Evolutionary conservation across 2,797 vertebrate genomes (phyloP), one percentile per base, ranked within the genome.

Genomic region (Enteromius thamalakanensis): DNA sequence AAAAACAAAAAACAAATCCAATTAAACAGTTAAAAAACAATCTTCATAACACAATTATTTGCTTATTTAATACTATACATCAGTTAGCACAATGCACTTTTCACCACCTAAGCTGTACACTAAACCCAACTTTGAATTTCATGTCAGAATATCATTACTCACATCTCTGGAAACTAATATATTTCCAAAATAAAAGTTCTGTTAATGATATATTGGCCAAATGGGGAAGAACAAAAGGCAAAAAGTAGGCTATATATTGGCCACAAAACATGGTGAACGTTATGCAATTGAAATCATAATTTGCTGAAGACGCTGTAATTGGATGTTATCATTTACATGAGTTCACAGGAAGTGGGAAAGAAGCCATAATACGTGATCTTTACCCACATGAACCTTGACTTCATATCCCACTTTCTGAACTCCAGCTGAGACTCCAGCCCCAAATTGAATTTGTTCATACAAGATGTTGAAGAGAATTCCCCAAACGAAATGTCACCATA

Each of bases 381-480:
- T 19, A 21, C 14, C 92, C 92, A 93, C 94, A 91, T 94, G 92
- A 93, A 93, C 90, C 88, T 92, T 83, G 87, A 88, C 90, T 90
- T 89, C 88, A 91, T 91, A 90, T 92, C 90, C 90, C 89, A 88
- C 92, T 93, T 94, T 93, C 89, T 90, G 90, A 87, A 89, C 87
- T 90, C 93, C 95, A 94, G 92, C 91, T 90, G 95, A 92, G 94
- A 91, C 91, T 90, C 89, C 89, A 95, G 93, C 95, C 92, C 92
- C 92, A 94, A 95, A 95, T 96, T 95, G 95, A 95, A 96, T 90
- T 92, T 91, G 93, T 95, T 95, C 94, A 96, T 92, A 90, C 93
- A 93, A 92, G 92, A 95, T 92, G 92, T 92, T 90, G 95, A 92
- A 92, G 94, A 96, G 96, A 96, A 96, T 96, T 96, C 95, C 95